These are phyloP conservation scores for Macaca nemestrina DNA, from an alignment of 2,113 vertebrate genomes.

Conservation along the genomic window DNA sequence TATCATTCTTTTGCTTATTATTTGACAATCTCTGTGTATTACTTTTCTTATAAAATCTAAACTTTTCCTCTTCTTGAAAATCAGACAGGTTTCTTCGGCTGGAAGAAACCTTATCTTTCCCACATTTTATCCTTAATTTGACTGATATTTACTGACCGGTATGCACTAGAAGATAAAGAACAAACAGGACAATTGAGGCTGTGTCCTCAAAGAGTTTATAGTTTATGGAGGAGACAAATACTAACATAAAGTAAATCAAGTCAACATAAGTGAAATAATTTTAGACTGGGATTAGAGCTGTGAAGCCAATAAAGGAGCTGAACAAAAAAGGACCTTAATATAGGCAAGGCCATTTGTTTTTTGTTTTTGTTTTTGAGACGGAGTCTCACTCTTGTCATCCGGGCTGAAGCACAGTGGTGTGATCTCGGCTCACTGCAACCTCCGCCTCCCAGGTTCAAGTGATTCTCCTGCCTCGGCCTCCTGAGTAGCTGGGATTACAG, in stretches of 20 bases:
- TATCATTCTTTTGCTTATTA: not conserved
- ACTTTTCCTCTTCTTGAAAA: not conserved
- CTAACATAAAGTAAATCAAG: not conserved
- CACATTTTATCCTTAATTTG: not conserved
- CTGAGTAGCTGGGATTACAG: no score
- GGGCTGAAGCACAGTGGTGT: no score
- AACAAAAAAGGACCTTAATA: not conserved
- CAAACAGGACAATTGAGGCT: not conserved
- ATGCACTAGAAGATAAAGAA: not conserved
- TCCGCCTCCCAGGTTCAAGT: no score
- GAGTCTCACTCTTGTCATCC: no score
- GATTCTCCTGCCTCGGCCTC: no score
- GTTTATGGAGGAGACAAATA: not conserved
- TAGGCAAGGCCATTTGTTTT: not conserved
- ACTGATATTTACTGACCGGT: constrained; percentile 19
- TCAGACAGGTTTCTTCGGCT: not conserved
- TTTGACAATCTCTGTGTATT: not conserved
- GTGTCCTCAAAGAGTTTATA: not conserved
- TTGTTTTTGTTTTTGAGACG: no score
- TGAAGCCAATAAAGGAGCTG: not conserved
- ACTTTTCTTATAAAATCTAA: constrained; percentile 19
- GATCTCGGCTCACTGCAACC: no score
- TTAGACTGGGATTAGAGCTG: not conserved
- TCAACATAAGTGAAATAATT: not conserved
- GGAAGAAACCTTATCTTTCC: not conserved